A percentile compares a stretch with the other conserved stretches of the same genome.
phyloP scores from a whole-genome alignment of 2,113 vertebrate genomes.

The Austrofundulus limnaeus region DNA sequence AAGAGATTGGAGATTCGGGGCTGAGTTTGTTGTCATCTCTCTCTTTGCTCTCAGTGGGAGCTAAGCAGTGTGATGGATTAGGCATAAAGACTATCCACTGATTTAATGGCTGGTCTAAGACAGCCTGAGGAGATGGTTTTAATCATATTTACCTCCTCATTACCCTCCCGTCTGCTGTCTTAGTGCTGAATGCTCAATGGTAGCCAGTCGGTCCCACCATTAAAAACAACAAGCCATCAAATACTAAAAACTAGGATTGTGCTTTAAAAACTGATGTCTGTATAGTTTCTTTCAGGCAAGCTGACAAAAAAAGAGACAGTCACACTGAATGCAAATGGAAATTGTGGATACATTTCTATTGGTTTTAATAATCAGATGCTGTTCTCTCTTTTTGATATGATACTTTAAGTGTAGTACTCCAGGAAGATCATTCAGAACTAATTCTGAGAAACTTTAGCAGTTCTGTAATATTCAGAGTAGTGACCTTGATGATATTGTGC shows the following conservation, averaged over 20 bases:
- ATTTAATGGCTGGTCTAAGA: conserved; percentile 72
- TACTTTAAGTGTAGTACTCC: too few relatives aligned
- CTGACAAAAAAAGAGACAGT: neutral
- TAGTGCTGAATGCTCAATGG: conserved; percentile 42
- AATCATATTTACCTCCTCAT: conserved; percentile 80
- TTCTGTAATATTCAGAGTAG: conserved; percentile 27
- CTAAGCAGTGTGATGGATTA: conserved; percentile 74
- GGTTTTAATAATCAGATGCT: neutral
- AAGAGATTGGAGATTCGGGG: conserved; percentile 36
- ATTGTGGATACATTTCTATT: neutral
- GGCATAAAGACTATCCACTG: conserved; percentile 63
- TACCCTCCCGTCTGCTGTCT: conserved; percentile 73
- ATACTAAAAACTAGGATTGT: neutral
- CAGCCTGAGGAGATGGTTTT: conserved; percentile 74
- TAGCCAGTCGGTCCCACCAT: conserved; percentile 21
- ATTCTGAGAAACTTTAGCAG: conserved; percentile 12
- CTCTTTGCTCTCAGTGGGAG: conserved; percentile 58
- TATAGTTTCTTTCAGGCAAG: conserved; percentile 7
- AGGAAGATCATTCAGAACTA: conserved; percentile 4
- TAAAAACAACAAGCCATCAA: conserved; percentile 40
- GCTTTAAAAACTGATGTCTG: conserved; percentile 6
- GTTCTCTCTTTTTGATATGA: neutral
- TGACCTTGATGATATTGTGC: conserved; percentile 59
- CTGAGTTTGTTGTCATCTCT: conserved; percentile 40
- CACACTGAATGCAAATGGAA: neutral